phyloP scores from a whole-genome alignment of 2,113 vertebrate species.

The Platichthys flesus region DNA sequence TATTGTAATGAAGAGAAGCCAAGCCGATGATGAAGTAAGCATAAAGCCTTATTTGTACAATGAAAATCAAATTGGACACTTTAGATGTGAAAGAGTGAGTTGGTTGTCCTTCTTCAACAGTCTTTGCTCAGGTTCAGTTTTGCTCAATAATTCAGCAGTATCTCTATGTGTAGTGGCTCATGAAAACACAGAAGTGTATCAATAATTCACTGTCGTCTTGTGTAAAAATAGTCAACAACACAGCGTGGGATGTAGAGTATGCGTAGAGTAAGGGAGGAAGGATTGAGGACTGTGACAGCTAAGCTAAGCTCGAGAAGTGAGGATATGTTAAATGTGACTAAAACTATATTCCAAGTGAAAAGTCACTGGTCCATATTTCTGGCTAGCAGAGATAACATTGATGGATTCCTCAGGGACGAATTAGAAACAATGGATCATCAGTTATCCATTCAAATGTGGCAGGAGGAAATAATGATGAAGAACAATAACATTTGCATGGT shows the following conservation, averaged over 20 bases:
- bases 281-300: background rate
- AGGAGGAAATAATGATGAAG: background rate
- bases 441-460: background rate
- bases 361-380: background rate
- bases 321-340: background rate
- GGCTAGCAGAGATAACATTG: no score
- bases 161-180: slow-evolving; percentile 64
- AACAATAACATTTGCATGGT: background rate
- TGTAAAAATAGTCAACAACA: slow-evolving; percentile 66
- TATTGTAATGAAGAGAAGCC: background rate
- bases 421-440: slow-evolving; percentile 1
- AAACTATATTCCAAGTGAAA: background rate
- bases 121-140: slow-evolving; percentile 56
- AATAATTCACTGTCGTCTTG: slow-evolving; percentile 72
- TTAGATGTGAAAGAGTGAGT: slow-evolving; percentile 1
- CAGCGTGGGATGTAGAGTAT: slow-evolving; percentile 20
- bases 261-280: background rate
- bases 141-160: slow-evolving; percentile 77
- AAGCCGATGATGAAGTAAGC: background rate
- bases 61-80: background rate
- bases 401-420: background rate
- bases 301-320: background rate
- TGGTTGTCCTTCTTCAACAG: slow-evolving; percentile 27
- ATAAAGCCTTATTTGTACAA: background rate
- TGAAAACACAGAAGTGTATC: slow-evolving; percentile 57